phyloP scores from a whole-genome alignment of 1,140 invertebrate genomes.

The Drosophila athabasca region DNA sequence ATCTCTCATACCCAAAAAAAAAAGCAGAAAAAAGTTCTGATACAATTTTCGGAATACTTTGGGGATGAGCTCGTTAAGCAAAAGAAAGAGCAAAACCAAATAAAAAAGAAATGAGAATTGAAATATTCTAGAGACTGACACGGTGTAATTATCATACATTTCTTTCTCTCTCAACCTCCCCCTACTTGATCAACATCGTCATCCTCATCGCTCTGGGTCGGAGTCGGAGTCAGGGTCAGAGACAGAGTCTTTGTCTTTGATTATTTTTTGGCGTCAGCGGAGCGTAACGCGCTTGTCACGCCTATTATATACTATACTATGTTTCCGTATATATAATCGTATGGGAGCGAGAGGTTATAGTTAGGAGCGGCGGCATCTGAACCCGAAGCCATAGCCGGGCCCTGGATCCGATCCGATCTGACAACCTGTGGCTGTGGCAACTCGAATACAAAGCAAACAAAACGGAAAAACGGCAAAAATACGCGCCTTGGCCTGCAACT shows the following conservation, averaged over 20 bases:
- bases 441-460: constrained; percentile 73
- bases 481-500: constrained; percentile 59
- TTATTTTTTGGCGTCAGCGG: constrained; percentile 76
- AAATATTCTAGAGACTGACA: constrained; percentile 61
- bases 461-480: constrained; percentile 72
- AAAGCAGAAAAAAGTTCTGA: constrained; percentile 29
- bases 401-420: constrained; percentile 62
- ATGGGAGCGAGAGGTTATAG: constrained; percentile 49
- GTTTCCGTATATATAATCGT: constrained; percentile 8
- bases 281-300: constrained; percentile 81
- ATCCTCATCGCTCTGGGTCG: constrained; percentile 52
- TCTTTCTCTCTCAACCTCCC: constrained; percentile 39
- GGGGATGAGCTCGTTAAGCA: constrained; percentile 59
- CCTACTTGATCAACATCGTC: constrained; percentile 55
- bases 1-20: constrained; percentile 36
- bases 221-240: constrained; percentile 13
- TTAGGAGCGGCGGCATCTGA: constrained; percentile 55
- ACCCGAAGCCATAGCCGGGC: constrained; percentile 20
- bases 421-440: constrained; percentile 51
- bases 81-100: constrained; percentile 29
- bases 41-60: constrained; percentile 55
- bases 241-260: constrained; percentile 72
- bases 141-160: constrained; percentile 73
- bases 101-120: constrained; percentile 43
- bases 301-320: constrained; percentile 62